Base-by-base conservation (phyloP, 2,797 vertebrate genomes). In the Lacerta viridis region DNA sequence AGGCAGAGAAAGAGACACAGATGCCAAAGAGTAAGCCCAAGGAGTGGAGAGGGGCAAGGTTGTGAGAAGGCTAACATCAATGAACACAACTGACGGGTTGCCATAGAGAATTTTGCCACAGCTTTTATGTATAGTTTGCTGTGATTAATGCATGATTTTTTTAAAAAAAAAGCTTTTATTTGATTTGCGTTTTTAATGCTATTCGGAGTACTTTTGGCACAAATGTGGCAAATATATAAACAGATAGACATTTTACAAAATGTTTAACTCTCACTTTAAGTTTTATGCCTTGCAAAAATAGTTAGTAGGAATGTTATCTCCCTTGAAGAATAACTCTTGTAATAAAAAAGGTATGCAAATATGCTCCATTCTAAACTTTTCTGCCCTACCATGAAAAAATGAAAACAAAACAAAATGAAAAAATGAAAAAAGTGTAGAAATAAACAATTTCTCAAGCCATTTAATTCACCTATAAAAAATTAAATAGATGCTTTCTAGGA, bases 401-500 rank as follows among this genome's bases (percentile, higher is more conserved):
- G 55, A 9, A 36, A 4, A n/a, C 55, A 43, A 4, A 83, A 55
- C 27, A 20, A 39, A 39, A 66, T 7, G 25, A 23, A 27, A 8
- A 3, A 4, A 20, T 15, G 17, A 10, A 61, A 13, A 43, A 8
- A 33, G 1, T 5, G 75, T 27, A 15, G 41, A 92, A 94, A 93
- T 90, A 94, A 93, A 94, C 87, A 93, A 84, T 93, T 92, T 92
- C 90, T 93, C 91, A 87, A 93, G 83, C 75, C 90, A 84, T 92
- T 95, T 91, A 92, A 94, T 87, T 93, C 89, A 95, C 92, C 93
- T 95, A 94, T 89, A 93, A 87, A 84, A 91, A 92, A 94, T 92
- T 83, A 94, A 94, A 94, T 89, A 92, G 76, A 93, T 93, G 86
- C 82, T 83, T 91, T 92, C 88, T 92, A 89, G 77, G 93, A 90